Evolutionary conservation across 2,113 vertebrate species (phyloP).

Genomic region (Anhinga rufa): DNA sequence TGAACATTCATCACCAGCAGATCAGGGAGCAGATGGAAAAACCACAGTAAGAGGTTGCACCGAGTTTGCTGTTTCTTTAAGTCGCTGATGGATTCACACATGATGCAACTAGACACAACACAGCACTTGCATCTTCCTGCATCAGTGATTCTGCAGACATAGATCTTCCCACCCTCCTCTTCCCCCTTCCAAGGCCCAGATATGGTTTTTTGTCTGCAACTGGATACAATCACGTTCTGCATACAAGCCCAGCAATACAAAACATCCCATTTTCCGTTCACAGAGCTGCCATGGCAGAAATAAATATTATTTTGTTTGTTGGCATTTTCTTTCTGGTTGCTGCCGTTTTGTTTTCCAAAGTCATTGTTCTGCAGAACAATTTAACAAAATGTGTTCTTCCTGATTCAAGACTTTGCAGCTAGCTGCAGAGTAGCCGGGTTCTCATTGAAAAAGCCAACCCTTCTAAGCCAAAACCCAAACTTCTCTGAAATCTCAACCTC

Average conservation of each 20-base stretch:
- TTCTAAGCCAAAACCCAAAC: background rate
- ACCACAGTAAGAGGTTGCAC: slow-evolving; percentile 17
- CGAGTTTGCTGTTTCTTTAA: slow-evolving; percentile 53
- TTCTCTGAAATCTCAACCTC: background rate
- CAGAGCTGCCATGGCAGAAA: slow-evolving; percentile 8
- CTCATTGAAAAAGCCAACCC: background rate
- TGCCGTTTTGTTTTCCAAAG: background rate
- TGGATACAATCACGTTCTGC: background rate
- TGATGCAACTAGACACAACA: slow-evolving; percentile 65
- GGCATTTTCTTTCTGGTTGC: background rate
- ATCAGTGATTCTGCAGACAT: slow-evolving; percentile 61
- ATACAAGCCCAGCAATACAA: slow-evolving; percentile 30
- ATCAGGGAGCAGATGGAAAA: slow-evolving; percentile 51
- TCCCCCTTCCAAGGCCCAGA: slow-evolving; percentile 33
- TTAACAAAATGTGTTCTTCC: background rate
- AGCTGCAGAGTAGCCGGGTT: background rate
- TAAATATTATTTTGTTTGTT: slow-evolving; percentile 52
- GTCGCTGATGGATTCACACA: slow-evolving; percentile 62
- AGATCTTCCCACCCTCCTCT: slow-evolving; percentile 50
- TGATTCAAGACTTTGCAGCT: background rate
- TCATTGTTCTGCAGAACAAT: slow-evolving; percentile 16
- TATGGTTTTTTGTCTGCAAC: slow-evolving; percentile 24
- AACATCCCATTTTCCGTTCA: slow-evolving; percentile 36
- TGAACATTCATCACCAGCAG: background rate
- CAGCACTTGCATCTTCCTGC: slow-evolving; percentile 62